Percentiles rank a stretch among this genome's conserved stretches.
These are phyloP conservation scores for Piaya cayana DNA, from an alignment of 2,113 vertebrate genomes.

Conservation along the genomic window DNA sequence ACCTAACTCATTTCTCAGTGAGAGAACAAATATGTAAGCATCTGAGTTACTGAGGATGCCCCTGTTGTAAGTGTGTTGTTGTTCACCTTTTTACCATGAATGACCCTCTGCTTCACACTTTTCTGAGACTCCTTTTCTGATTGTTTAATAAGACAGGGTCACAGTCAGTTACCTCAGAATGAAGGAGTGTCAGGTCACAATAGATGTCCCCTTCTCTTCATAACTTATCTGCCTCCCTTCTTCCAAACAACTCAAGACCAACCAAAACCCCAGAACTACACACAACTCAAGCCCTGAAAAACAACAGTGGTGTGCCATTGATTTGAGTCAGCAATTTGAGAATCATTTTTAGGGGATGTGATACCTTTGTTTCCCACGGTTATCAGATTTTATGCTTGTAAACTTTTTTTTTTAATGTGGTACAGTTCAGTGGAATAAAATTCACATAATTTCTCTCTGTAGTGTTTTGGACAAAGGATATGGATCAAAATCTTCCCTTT, in stretches of 20 bases:
- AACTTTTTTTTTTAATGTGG: not conserved
- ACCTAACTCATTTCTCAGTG: conserved; percentile 10
- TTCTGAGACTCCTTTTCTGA: not conserved
- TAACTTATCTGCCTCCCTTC: not conserved
- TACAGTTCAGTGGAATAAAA: conserved; percentile 28
- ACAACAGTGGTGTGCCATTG: not conserved
- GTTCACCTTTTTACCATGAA: conserved; percentile 18
- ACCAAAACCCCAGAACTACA: not conserved
- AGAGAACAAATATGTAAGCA: conserved; percentile 40
- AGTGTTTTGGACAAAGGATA: conserved; percentile 33
- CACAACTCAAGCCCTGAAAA: not conserved
- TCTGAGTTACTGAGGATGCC: conserved; percentile 24
- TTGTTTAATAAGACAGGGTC: not conserved
- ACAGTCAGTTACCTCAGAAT: not conserved
- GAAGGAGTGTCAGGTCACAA: not conserved
- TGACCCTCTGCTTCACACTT: conserved; percentile 18
- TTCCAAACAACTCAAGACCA: not conserved
- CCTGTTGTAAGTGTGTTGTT: not conserved
- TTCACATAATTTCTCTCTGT: conserved; percentile 4
- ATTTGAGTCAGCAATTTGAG: not conserved
- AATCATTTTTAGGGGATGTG: not conserved
- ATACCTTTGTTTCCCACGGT: not conserved
- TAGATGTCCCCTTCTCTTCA: not conserved
- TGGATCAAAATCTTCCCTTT: conserved; percentile 29
- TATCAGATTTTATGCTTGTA: not conserved